Percentiles rank a stretch among this genome's conserved stretches.
Conservation (phyloP, 2,113 vertebrate genomes). For the Puffinus mauretanicus region DNA sequence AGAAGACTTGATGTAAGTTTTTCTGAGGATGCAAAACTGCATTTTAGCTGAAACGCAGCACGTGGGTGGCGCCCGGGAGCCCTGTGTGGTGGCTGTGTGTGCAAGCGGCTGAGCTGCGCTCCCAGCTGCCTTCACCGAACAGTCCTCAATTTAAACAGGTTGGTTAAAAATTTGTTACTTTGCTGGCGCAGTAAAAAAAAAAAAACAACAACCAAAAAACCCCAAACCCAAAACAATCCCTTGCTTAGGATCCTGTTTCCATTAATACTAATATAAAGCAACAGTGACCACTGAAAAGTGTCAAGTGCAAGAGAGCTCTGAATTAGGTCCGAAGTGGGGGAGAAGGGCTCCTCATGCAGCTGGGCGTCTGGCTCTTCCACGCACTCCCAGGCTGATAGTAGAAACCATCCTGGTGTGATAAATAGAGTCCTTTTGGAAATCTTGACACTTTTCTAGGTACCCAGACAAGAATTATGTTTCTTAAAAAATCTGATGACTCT, state of each 20-base stretch:
- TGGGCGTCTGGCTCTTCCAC: neutral
- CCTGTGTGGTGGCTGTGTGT: neutral
- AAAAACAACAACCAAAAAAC: neutral
- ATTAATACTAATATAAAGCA: accelerated
- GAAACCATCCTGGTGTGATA: neutral
- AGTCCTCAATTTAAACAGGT: accelerated
- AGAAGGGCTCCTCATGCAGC: neutral
- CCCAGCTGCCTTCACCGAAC: accelerated
- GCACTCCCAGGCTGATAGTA: neutral
- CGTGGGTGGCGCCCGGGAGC: accelerated
- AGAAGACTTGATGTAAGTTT: neutral
- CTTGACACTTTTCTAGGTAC: neutral
- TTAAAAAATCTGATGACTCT: neutral
- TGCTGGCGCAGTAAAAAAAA: no score
- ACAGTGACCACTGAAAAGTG: neutral
- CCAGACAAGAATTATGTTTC: neutral
- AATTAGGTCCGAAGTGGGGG: accelerated
- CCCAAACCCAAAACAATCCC: neutral
- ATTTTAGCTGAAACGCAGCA: neutral
- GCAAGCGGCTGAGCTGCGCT: neutral
- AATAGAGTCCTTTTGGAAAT: neutral
- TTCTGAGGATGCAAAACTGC: accelerated
- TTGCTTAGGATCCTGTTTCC: neutral
- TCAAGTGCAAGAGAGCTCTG: neutral
- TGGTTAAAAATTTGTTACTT: neutral